Evolutionary conservation across 23 tunicate species (phyloP).

Genomic region (Diplosoma virens): DNA sequence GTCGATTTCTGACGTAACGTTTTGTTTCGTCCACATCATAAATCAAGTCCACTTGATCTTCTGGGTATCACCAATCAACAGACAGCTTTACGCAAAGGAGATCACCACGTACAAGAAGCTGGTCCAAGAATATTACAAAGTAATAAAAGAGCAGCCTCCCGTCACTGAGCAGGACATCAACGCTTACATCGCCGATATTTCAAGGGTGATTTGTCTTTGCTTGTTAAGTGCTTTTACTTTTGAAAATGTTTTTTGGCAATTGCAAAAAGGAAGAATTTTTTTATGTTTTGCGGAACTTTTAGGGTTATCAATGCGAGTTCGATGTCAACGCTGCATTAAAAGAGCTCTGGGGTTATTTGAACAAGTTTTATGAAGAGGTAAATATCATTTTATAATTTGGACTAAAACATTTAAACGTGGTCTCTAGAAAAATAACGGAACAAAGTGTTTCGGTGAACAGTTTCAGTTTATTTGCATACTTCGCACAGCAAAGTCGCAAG

Average conservation of each 20-base stretch:
- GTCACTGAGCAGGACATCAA: constrained; percentile 83
- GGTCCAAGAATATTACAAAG: constrained; percentile 87
- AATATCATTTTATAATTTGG: too few relatives aligned
- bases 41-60: too few relatives aligned
- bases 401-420: too few relatives aligned
- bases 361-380: constrained; percentile 92
- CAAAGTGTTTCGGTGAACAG: too few relatives aligned
- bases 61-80: constrained; percentile 94
- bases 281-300: too few relatives aligned
- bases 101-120: constrained; percentile 87
- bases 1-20: too few relatives aligned
- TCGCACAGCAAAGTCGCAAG: too few relatives aligned
- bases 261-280: too few relatives aligned
- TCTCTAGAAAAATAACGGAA: too few relatives aligned
- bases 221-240: not conserved
- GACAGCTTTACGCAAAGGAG: constrained; percentile 90
- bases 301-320: constrained; percentile 60
- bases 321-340: constrained; percentile 77
- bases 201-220: constrained; percentile 20
- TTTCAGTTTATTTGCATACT: too few relatives aligned
- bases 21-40: too few relatives aligned
- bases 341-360: constrained; percentile 81
- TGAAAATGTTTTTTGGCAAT: too few relatives aligned
- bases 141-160: constrained; percentile 54
- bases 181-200: constrained; percentile 61